Evolutionary conservation across 2,797 vertebrate species (phyloP).

Genomic region (Propithecus perrieri): DNA sequence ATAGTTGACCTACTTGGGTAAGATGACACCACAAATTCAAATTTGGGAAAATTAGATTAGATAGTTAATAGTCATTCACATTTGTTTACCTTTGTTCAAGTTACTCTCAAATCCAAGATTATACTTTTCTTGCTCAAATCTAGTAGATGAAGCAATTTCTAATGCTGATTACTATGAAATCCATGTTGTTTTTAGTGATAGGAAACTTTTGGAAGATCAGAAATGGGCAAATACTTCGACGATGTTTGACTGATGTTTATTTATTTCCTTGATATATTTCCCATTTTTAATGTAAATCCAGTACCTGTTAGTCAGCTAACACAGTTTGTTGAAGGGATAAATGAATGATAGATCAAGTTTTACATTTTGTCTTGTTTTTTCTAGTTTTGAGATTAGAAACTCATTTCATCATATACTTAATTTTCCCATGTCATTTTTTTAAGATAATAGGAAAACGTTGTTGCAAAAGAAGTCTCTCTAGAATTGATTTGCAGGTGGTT

Average conservation of each 20-base stretch:
- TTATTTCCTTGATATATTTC: neutral
- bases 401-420: neutral
- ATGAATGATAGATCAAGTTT: neutral
- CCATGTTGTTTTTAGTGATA: neutral
- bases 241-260: neutral
- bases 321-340: neutral
- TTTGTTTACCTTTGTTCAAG: neutral
- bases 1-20: neutral
- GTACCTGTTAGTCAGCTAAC: neutral
- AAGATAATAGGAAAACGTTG: neutral
- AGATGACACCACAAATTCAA: neutral
- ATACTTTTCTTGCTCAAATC: neutral
- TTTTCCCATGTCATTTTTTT: neutral
- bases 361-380: neutral
- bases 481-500: neutral
- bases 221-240: neutral
- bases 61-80: neutral
- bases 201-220: neutral
- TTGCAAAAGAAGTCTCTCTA: neutral
- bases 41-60: neutral
- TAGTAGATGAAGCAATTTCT: neutral
- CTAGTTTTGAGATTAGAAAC: neutral
- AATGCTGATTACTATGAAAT: neutral
- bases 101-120: neutral
- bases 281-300: neutral